Conservation (phyloP, 2,797 vertebrate species). For the Gouania willdenowi region DNA sequence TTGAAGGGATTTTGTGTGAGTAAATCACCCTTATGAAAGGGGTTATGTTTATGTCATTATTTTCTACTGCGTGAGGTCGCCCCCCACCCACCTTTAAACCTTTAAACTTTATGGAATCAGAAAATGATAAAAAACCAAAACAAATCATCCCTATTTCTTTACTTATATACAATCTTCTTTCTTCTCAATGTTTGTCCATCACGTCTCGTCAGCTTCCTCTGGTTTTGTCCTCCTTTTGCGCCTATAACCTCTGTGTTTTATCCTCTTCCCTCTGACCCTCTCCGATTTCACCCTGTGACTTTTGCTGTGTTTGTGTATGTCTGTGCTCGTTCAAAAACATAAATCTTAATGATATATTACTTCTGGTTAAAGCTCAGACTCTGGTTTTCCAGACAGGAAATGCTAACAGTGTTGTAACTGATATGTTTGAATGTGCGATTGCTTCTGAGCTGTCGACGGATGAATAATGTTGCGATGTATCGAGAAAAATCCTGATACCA, state of each 20-base stretch:
- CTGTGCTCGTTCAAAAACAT: neutral
- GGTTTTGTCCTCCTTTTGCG: neutral
- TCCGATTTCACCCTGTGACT: neutral
- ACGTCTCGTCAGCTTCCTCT: neutral
- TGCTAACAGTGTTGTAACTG: constrained; percentile 26
- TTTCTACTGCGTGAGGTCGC: too few relatives aligned
- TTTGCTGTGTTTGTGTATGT: neutral
- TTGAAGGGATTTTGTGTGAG: too few relatives aligned
- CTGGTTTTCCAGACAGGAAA: constrained; percentile 33
- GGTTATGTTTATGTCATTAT: too few relatives aligned
- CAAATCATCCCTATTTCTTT: too few relatives aligned
- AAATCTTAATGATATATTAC: constrained; percentile 16
- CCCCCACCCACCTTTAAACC: too few relatives aligned
- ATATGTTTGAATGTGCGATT: constrained; percentile 15
- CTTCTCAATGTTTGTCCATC: too few relatives aligned
- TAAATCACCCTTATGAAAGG: too few relatives aligned
- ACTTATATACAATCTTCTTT: neutral
- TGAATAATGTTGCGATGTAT: constrained; percentile 3
- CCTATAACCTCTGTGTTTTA: neutral
- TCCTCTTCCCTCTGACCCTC: neutral
- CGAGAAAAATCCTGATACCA: constrained; percentile 9
- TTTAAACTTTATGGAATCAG: too few relatives aligned
- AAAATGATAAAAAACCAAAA: too few relatives aligned
- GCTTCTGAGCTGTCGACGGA: neutral
- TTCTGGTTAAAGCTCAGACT: constrained; percentile 6